phyloP scores from a whole-genome alignment of 2,113 vertebrate genomes.

The Blennius ocellaris region DNA sequence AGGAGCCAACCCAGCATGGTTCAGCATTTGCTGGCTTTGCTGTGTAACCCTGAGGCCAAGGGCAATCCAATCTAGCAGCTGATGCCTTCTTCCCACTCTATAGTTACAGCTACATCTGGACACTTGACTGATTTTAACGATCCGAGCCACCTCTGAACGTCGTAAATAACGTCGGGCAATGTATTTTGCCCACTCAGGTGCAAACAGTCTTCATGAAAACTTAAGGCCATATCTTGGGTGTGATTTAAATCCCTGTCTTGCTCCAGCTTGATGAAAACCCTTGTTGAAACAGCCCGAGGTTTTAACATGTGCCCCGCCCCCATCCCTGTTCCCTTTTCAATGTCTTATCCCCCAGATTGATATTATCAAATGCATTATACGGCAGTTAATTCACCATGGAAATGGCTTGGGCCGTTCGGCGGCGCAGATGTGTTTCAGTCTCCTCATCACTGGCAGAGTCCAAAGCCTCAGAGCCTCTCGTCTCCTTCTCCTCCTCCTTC shows the following conservation, averaged over 20 bases:
- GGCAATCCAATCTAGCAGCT: conserved; percentile 80
- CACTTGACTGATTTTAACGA: conserved; percentile 79
- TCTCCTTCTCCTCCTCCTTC: conserved; percentile 76
- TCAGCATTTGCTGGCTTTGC: conserved; percentile 76
- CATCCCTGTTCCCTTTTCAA: conserved; percentile 60
- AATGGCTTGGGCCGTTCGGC: conserved; percentile 95
- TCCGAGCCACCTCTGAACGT: conserved; percentile 56
- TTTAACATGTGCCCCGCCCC: conserved; percentile 50
- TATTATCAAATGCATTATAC: conserved; percentile 99
- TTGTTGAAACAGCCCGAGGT: conserved; percentile 62
- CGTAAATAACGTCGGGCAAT: conserved; percentile 68
- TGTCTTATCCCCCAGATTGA: conserved; percentile 90
- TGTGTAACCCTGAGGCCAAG: conserved; percentile 78
- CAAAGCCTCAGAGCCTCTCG: conserved; percentile 75
- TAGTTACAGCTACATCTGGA: conserved; percentile 78
- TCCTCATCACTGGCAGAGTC: conserved; percentile 70
- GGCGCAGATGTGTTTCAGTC: conserved; percentile 97
- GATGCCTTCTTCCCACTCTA: conserved; percentile 75
- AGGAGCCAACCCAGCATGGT: conserved; percentile 76
- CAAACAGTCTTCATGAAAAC: conserved; percentile 71
- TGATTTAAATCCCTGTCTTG: conserved; percentile 55
- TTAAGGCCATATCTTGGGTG: conserved; percentile 48
- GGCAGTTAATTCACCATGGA: conserved; percentile 99
- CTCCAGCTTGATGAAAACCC: conserved; percentile 46
- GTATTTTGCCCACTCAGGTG: conserved; percentile 67